phyloP scores from a whole-genome alignment of 2,797 vertebrate genomes.

The Peromyscus eremicus region DNA sequence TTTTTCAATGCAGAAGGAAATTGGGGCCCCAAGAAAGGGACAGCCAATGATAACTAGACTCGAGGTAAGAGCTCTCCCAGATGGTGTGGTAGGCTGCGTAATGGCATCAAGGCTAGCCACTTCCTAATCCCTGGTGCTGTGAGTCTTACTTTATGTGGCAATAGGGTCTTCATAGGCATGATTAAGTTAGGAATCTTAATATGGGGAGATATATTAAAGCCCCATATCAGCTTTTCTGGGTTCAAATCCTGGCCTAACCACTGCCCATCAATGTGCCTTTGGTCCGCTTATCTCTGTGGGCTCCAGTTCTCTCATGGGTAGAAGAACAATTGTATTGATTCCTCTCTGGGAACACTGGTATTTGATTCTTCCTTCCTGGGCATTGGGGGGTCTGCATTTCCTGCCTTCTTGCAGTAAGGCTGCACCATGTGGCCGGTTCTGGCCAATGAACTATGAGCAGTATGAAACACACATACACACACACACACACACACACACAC shows the following conservation, averaged over 20 bases:
- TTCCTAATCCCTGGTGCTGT: not conserved
- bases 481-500: not conserved
- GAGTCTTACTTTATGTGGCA: not conserved
- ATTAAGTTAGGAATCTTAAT: not conserved
- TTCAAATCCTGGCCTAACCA: slow-evolving; percentile 12
- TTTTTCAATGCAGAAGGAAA: not conserved
- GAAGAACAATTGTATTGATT: slow-evolving; percentile 5
- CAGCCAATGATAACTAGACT: not conserved
- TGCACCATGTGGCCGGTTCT: slow-evolving; percentile 18
- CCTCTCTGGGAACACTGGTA: not conserved
- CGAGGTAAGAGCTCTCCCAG: not conserved
- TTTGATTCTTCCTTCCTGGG: slow-evolving; percentile 30
- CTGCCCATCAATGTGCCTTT: not conserved
- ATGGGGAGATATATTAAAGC: not conserved
- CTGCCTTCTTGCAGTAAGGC: not conserved
- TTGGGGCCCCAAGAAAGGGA: not conserved
- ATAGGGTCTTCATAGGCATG: not conserved
- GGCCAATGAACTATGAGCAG: not conserved
- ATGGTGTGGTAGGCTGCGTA: not conserved
- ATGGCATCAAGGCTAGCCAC: not conserved
- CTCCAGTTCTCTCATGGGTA: slow-evolving; percentile 22
- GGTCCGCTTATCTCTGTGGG: not conserved
- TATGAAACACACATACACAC: not conserved
- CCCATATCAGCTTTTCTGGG: not conserved
- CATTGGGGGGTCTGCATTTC: not conserved